Evolutionary conservation across 2,888 invertebrate genomes (phyloP), one percentile per base, ranked within the genome.

Genomic region (Geophilus truncorum): DNA sequence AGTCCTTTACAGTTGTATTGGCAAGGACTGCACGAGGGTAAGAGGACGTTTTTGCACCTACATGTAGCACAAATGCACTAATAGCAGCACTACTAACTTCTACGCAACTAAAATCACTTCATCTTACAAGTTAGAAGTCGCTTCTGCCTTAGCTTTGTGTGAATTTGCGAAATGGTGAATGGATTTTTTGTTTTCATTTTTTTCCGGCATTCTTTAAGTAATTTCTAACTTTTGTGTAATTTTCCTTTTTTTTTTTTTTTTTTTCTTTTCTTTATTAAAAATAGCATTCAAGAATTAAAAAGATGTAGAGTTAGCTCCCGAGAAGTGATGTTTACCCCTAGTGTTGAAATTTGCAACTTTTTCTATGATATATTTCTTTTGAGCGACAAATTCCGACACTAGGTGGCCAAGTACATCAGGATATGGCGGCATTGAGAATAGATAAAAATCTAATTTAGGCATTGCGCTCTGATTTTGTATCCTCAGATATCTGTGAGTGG

Each of bases 1-100:
- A 15, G 82, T 82, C 23, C 32, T 80, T 2, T 82, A 78, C 30
- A 80, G 81, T 36, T 75, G 77, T 12, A 77, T 77, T 6, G 81
- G 81, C 32, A 78, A 81, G 30, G 45, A 15, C 32, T 15, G 32
- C 18, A 9, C 32, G 34, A 21, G 70, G 76, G 80, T 80, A 80
- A 75, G 62, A 15, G 12, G 62, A 62, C 23, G 6, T 5, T 25
- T 6, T 25, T 25, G 62, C 62, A 62, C 62, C 10, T 2, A 62
- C 62, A 62, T 62, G 25, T 62, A 62, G 57, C 51, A 15, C 6
- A 36, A 12, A 36, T 5, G 10, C 5, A 34, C 34, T 34, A 34
- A 34, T 10, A n/a, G n/a, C n/a, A n/a, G n/a, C 32, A 32, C 32
- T 32, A 32, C 32, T 32, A 32, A 45, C 45, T 45, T 3, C 18